Percentiles rank a stretch among this genome's conserved stretches.
These are phyloP conservation scores for Drosophila helvetica DNA, from an alignment of 2,888 invertebrate genomes.

Conservation along the genomic window DNA sequence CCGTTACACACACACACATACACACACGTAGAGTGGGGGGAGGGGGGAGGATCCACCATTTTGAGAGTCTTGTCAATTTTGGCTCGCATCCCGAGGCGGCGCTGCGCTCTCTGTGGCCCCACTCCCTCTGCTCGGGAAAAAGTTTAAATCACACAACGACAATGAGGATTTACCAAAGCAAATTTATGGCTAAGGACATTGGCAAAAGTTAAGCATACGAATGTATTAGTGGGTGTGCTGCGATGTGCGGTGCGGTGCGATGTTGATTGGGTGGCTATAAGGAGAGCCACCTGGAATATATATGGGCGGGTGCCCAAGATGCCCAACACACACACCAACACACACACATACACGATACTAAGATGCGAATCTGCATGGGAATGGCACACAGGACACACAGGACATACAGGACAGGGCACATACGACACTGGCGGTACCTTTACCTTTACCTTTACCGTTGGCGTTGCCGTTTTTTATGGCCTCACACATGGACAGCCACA, in stretches of 20 bases:
- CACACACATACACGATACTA: slow-evolving; percentile 45
- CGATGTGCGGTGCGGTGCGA: slow-evolving; percentile 48
- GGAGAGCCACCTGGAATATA: not conserved
- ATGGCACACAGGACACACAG: slow-evolving; percentile 9
- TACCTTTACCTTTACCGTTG: slow-evolving; percentile 15
- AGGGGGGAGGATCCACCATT: slow-evolving; percentile 26
- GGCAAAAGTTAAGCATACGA: slow-evolving; percentile 69
- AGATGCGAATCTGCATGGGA: slow-evolving; percentile 83
- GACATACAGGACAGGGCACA: slow-evolving; percentile 18
- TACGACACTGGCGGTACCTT: slow-evolving; percentile 25
- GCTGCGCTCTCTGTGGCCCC: slow-evolving; percentile 20
- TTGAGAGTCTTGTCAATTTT: slow-evolving; percentile 47
- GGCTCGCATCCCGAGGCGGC: slow-evolving; percentile 17
- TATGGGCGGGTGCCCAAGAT: slow-evolving; percentile 19
- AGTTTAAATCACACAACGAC: slow-evolving; percentile 83
- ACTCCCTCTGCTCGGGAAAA: slow-evolving; percentile 44
- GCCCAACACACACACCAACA: slow-evolving; percentile 16
- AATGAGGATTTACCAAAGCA: slow-evolving; percentile 80
- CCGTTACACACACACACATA: not conserved
- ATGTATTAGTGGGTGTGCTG: slow-evolving; percentile 48
- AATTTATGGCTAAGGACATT: slow-evolving; percentile 81
- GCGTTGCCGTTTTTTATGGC: slow-evolving; percentile 67
- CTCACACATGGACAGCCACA: slow-evolving; percentile 46
- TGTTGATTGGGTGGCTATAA: slow-evolving; percentile 30
- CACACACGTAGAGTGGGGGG: slow-evolving; percentile 10